Conservation (phyloP, 2,113 vertebrate genomes). For the Cyphotilapia sp. region DNA sequence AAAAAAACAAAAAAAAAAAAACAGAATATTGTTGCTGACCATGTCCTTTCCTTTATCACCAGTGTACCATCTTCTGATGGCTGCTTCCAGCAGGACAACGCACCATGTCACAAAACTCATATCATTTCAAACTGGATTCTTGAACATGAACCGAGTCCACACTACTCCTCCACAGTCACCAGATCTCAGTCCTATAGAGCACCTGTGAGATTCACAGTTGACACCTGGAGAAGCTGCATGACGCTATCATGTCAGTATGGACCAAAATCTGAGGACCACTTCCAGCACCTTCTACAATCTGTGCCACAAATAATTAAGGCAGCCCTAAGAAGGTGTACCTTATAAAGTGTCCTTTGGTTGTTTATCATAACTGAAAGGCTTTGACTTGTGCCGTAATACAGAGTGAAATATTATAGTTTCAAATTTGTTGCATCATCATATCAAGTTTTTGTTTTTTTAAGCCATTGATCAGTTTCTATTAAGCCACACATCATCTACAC, state of each 20-base stretch:
- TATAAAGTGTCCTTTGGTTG: background rate
- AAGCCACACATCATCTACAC: background rate
- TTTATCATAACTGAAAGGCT: background rate
- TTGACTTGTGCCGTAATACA: background rate
- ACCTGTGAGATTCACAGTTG: background rate
- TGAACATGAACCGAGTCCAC: background rate
- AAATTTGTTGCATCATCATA: background rate
- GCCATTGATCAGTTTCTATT: background rate
- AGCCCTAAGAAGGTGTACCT: too few species aligned
- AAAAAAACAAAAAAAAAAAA: fast-evolving
- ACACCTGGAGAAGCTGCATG: background rate
- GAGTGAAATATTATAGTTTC: background rate
- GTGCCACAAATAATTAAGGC: background rate
- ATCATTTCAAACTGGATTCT: background rate
- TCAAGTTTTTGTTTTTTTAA: background rate
- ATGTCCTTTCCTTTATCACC: background rate
- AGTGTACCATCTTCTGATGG: background rate
- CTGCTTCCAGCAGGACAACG: background rate
- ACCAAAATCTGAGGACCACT: background rate
- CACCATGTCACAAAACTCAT: background rate
- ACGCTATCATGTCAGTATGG: background rate
- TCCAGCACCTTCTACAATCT: background rate
- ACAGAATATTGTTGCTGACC: background rate
- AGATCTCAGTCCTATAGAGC: too few species aligned
- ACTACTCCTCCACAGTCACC: background rate